phyloP scores from a whole-genome alignment of 2,888 invertebrate genomes.

The Clivina fossor region DNA sequence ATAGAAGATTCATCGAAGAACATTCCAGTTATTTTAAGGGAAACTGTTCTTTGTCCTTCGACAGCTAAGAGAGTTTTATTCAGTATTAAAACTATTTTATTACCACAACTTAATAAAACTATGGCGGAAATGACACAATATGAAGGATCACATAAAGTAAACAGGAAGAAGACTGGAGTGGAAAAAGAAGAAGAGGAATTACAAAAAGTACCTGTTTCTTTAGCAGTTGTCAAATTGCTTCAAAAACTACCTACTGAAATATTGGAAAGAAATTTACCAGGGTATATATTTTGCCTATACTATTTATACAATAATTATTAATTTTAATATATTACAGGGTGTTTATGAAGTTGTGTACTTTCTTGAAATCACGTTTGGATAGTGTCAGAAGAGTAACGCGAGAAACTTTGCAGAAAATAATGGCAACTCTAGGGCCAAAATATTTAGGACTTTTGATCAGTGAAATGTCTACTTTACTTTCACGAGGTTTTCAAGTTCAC shows the following conservation, averaged over 20 bases:
- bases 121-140: constrained; percentile 70
- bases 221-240: constrained; percentile 89
- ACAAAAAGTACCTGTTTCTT: constrained; percentile 84
- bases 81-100: constrained; percentile 67
- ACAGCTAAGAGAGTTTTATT: constrained; percentile 76
- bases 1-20: constrained; percentile 47
- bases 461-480: constrained; percentile 79
- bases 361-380: constrained; percentile 84
- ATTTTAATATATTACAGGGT: constrained; percentile 59
- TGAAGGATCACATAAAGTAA: constrained; percentile 77
- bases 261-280: constrained; percentile 75
- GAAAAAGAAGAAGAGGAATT: constrained; percentile 90
- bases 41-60: constrained; percentile 64
- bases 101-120: constrained; percentile 78
- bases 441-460: constrained; percentile 77
- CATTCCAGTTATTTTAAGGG: constrained; percentile 50
- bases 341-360: constrained; percentile 86
- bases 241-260: constrained; percentile 80
- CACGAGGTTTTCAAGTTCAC: constrained; percentile 90
- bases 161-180: constrained; percentile 65
- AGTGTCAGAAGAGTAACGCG: constrained; percentile 83
- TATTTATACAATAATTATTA: constrained; percentile 4
- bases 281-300: constrained; percentile 58
- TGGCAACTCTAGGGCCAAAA: constrained; percentile 78
- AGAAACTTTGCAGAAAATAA: constrained; percentile 90